Evolutionary conservation across 2,113 vertebrate species (phyloP).

Genomic region (Misgurnus mizolepis): DNA sequence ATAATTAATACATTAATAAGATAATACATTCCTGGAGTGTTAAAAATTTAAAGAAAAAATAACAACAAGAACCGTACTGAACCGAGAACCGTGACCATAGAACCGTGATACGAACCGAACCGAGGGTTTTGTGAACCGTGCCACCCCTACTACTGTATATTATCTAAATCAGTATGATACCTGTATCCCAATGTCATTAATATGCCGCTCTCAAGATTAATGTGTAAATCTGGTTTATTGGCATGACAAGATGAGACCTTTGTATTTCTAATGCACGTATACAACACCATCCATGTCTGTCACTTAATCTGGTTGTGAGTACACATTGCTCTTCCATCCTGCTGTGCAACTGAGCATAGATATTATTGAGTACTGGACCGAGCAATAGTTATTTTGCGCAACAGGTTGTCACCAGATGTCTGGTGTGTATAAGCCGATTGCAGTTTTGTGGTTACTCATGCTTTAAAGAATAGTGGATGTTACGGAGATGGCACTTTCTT

Average conservation of each 20-base stretch:
- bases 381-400: not conserved
- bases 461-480: not conserved
- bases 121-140: too few species aligned
- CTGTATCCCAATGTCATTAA: not conserved
- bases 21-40: too few species aligned
- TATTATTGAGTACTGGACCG: not conserved
- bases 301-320: conserved; percentile 12
- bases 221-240: not conserved
- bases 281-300: not conserved
- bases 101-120: too few species aligned
- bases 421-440: not conserved
- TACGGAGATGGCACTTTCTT: not conserved
- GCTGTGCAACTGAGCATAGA: not conserved
- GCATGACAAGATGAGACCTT: conserved; percentile 2
- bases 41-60: too few species aligned
- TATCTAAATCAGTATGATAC: conserved; percentile 16
- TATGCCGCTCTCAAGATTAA: not conserved
- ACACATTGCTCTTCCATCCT: too few species aligned
- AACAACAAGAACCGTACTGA: too few species aligned
- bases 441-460: not conserved
- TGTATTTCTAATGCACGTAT: conserved; percentile 4
- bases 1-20: too few species aligned
- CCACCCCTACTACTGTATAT: too few species aligned
- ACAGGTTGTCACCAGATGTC: conserved; percentile 29
- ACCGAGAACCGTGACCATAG: too few species aligned